A percentile compares a stretch with the other conserved stretches of the same genome.
phyloP scores from a whole-genome alignment of 2,113 vertebrate genomes.

The Mellivora capensis region DNA sequence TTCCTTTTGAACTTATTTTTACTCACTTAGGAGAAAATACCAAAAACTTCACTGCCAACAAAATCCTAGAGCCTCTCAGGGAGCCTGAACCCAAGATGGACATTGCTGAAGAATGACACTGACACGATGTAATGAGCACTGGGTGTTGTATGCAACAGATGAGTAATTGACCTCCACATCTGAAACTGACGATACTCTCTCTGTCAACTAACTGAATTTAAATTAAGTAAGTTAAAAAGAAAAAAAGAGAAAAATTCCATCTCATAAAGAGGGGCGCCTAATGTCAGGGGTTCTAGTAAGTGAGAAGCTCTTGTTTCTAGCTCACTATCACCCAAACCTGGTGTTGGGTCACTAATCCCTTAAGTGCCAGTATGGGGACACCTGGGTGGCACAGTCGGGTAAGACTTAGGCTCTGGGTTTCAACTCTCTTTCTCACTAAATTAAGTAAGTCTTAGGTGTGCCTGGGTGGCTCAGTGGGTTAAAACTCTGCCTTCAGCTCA shows the following conservation, averaged over 20 bases:
- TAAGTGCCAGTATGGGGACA: neutral
- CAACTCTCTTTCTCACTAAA: neutral
- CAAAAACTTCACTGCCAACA: neutral
- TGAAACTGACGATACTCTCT: too few species aligned
- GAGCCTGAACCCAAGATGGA: neutral
- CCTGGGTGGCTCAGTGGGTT: too few species aligned
- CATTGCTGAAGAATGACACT: neutral
- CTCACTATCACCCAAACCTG: neutral
- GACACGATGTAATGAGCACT: neutral
- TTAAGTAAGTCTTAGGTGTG: neutral
- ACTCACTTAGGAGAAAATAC: neutral
- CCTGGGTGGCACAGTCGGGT: neutral
- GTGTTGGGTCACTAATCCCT: neutral
- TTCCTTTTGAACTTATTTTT: neutral
- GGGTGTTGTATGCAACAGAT: too few species aligned
- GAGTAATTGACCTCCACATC: too few species aligned
- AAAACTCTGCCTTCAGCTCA: too few species aligned
- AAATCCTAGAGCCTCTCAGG: neutral
- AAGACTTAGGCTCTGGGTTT: neutral
- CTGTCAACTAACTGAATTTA: too few species aligned
- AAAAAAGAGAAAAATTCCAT: neutral
- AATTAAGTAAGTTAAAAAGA: too few species aligned
- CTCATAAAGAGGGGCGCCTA: neutral
- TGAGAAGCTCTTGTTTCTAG: neutral
- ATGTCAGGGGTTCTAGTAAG: neutral